Percentiles rank a stretch among this genome's conserved stretches.
phyloP scores from a whole-genome alignment of 2,888 invertebrate species.

The Drosophila quinaria region DNA sequence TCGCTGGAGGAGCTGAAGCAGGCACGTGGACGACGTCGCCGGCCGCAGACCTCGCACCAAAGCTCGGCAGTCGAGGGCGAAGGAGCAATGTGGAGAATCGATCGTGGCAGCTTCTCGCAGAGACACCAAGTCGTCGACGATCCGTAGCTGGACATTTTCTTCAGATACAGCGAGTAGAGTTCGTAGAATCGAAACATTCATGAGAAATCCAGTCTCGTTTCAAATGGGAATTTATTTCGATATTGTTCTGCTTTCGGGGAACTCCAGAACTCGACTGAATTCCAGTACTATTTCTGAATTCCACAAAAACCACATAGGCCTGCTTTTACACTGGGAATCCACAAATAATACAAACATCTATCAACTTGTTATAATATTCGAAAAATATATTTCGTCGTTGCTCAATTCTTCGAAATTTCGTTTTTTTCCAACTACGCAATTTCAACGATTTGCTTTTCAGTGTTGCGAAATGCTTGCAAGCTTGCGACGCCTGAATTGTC shows the following conservation, averaged over 20 bases:
- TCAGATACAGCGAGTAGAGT: slow-evolving; percentile 57
- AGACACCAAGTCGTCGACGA: slow-evolving; percentile 47
- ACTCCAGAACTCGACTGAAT: slow-evolving; percentile 20
- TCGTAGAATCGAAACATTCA: slow-evolving; percentile 72
- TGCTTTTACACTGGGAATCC: slow-evolving; percentile 1
- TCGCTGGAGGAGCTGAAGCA: slow-evolving; percentile 52
- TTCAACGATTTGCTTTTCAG: neutral
- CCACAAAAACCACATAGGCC: neutral
- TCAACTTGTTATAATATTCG: neutral
- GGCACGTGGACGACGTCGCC: slow-evolving; percentile 39
- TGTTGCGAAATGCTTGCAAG: neutral
- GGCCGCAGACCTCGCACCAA: slow-evolving; percentile 59
- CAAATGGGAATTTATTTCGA: neutral
- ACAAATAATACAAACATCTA: neutral
- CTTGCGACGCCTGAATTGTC: neutral
- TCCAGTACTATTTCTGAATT: neutral
- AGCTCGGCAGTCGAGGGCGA: slow-evolving; percentile 24
- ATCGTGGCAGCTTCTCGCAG: slow-evolving; percentile 66
- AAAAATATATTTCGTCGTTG: neutral
- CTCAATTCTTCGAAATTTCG: neutral
- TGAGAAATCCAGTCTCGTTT: neutral
- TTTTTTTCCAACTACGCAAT: neutral
- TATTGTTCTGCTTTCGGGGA: slow-evolving; percentile 12
- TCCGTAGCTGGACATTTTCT: slow-evolving; percentile 48
- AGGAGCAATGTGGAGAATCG: slow-evolving; percentile 44